Evolutionary conservation across 2,113 vertebrate species (phyloP).

Genomic region (Dascyllus trimaculatus): DNA sequence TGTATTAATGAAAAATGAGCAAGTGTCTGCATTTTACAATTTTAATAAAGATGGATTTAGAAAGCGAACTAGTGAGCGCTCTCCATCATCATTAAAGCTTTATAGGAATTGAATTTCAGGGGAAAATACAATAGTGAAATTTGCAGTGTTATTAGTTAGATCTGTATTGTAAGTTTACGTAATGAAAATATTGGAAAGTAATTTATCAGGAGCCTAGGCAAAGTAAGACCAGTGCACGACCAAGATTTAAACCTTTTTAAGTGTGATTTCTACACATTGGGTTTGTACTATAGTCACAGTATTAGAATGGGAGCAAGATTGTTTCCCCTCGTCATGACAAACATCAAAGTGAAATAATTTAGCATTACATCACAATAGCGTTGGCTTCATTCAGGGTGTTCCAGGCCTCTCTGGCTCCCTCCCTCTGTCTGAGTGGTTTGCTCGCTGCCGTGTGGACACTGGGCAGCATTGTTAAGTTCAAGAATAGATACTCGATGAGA

Average conservation of each 20-base stretch:
- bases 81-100: neutral
- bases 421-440: constrained; percentile 24
- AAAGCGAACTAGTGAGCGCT: neutral
- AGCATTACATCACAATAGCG: constrained; percentile 10
- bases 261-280: no score
- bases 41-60: constrained; percentile 25
- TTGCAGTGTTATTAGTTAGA: constrained; percentile 19
- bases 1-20: neutral
- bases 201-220: constrained; percentile 1
- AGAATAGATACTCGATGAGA: constrained; percentile 58
- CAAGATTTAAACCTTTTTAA: neutral
- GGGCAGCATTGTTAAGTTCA: constrained; percentile 64
- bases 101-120: neutral
- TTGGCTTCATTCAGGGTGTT: constrained; percentile 32
- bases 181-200: constrained; percentile 12
- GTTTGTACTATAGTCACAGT: no score
- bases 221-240: neutral
- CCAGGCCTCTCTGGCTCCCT: constrained; percentile 37
- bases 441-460: constrained; percentile 56
- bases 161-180: constrained; percentile 4
- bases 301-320: no score
- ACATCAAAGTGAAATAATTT: neutral
- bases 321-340: neutral
- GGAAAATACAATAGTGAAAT: neutral
- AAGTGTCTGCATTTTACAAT: constrained; percentile 4